These are phyloP conservation scores for Parnassius mnemosyne DNA, from an alignment of 2,888 invertebrate genomes.

Conservation along the genomic window DNA sequence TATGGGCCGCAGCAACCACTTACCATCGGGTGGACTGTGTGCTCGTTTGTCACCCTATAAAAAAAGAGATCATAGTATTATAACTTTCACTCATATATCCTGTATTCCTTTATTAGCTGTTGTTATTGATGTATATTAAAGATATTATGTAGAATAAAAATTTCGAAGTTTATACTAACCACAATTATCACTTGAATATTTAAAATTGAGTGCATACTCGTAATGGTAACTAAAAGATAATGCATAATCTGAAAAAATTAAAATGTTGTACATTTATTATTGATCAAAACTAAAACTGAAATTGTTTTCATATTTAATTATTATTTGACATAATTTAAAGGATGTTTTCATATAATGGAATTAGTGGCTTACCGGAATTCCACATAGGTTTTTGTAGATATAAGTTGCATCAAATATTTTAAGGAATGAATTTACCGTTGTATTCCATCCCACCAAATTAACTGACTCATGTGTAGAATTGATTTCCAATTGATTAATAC, in stretches of 20 bases:
- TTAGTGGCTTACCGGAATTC: conserved; percentile 1
- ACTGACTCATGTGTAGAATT: too few species aligned
- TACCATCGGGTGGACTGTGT: too few species aligned
- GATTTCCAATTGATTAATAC: not conserved
- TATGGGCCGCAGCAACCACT: too few species aligned
- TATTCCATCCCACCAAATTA: not conserved
- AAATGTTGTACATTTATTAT: too few species aligned
- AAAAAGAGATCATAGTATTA: too few species aligned
- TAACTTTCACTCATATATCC: too few species aligned
- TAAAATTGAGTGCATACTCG: conserved; percentile 1
- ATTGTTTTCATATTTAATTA: too few species aligned
- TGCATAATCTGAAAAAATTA: conserved; percentile 10
- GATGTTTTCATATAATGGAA: not conserved
- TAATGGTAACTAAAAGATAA: not conserved
- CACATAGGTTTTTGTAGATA: conserved; percentile 1
- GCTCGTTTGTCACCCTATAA: too few species aligned
- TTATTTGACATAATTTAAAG: not conserved
- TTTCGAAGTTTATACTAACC: not conserved
- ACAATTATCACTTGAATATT: conserved; percentile 13
- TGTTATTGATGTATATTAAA: too few species aligned
- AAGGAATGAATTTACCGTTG: not conserved
- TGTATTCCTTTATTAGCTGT: too few species aligned
- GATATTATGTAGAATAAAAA: too few species aligned
- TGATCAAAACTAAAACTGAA: too few species aligned
- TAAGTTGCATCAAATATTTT: conserved; percentile 1